Evolutionary conservation across 2,888 invertebrate genomes (phyloP).

Genomic region (Habroteleia sp.): DNA sequence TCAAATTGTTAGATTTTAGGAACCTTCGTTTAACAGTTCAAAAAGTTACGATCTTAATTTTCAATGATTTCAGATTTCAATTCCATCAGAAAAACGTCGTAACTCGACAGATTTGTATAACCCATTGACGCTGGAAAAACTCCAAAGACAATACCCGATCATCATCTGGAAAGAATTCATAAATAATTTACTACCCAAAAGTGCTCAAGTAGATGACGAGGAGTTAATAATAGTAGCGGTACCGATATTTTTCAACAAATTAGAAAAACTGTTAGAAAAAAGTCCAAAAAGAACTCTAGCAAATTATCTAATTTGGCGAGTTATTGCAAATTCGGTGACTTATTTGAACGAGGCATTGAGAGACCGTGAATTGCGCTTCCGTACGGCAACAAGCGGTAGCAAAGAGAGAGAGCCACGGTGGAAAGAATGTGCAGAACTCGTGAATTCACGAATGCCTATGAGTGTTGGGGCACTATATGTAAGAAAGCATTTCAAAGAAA

Average conservation of each 20-base stretch:
- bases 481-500: slow-evolving; percentile 91
- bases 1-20: no score
- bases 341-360: slow-evolving; percentile 91
- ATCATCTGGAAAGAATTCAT: slow-evolving; percentile 93
- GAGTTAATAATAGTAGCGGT: slow-evolving; percentile 93
- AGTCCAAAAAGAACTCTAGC: slow-evolving; percentile 87
- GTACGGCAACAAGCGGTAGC: slow-evolving; percentile 90
- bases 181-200: slow-evolving; percentile 88
- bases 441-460: slow-evolving; percentile 88
- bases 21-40: no score
- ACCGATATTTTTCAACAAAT: slow-evolving; percentile 88
- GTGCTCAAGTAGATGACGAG: slow-evolving; percentile 84
- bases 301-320: slow-evolving; percentile 97
- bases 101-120: slow-evolving; percentile 95
- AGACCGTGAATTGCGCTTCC: slow-evolving; percentile 90
- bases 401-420: slow-evolving; percentile 93
- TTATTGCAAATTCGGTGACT: slow-evolving; percentile 89
- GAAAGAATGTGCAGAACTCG: slow-evolving; percentile 94
- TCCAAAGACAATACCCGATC: slow-evolving; percentile 88
- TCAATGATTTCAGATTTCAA: slow-evolving; percentile 61
- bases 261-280: slow-evolving; percentile 84
- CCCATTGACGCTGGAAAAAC: slow-evolving; percentile 90
- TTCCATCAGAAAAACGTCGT: slow-evolving; percentile 91
- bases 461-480: slow-evolving; percentile 93
- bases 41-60: no score